These are phyloP conservation scores for Phoenoteleia sp. DNA, from an alignment of 2,888 invertebrate genomes.

Conservation along the genomic window DNA sequence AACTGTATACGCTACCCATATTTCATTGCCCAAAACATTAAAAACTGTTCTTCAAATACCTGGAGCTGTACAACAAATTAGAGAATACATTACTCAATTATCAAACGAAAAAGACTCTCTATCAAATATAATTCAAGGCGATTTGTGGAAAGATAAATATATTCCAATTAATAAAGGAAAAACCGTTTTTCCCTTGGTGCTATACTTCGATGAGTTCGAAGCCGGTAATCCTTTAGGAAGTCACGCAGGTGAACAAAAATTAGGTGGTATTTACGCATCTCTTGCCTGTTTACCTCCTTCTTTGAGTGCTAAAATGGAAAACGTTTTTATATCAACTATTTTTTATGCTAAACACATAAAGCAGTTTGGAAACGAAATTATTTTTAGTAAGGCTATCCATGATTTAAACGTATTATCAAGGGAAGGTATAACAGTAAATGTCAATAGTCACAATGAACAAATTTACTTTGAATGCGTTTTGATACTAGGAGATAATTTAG, in stretches of 20 bases:
- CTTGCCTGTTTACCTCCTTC: no score
- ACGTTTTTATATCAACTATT: no score
- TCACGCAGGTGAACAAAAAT: no score
- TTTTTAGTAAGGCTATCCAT: constrained; percentile 53
- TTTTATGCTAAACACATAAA: no score
- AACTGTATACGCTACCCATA: constrained; percentile 36
- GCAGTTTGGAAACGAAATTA: neutral
- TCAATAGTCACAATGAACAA: neutral
- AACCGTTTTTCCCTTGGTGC: constrained; percentile 11
- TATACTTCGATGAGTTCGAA: constrained; percentile 34
- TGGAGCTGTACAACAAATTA: neutral
- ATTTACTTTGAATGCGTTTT: constrained; percentile 6
- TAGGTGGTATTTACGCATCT: no score
- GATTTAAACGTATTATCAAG: constrained; percentile 44
- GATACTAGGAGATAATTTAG: constrained; percentile 8
- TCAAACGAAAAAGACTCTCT: neutral
- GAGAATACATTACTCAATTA: neutral
- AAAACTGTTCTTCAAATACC: constrained; percentile 36
- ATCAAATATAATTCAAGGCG: neutral
- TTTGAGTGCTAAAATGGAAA: no score
- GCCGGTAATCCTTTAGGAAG: constrained; percentile 40
- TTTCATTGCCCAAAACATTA: constrained; percentile 30
- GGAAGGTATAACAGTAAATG: constrained; percentile 35
- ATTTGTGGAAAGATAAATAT: neutral
- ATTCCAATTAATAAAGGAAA: neutral